phyloP scores from a whole-genome alignment of 2,888 invertebrate species.

The Metalampra italica region DNA sequence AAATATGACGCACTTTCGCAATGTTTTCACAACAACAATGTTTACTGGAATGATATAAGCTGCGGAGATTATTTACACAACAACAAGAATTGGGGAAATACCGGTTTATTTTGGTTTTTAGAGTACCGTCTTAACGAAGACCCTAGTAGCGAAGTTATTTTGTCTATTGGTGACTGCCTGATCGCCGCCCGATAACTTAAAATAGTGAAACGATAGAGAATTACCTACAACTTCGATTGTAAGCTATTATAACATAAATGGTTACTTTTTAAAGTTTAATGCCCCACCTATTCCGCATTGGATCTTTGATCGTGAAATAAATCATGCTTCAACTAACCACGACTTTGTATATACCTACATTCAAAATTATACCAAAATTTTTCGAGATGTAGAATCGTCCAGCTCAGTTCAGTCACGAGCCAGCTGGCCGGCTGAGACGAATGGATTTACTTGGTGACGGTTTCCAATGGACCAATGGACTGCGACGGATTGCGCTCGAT shows the following conservation, averaged over 20 bases:
- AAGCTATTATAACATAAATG: too few species aligned
- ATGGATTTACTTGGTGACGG: slow-evolving; percentile 49
- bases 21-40: not conserved
- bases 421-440: slow-evolving; percentile 31
- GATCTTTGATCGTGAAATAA: not conserved
- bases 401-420: slow-evolving; percentile 12
- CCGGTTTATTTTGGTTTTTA: too few species aligned
- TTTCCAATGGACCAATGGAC: slow-evolving; percentile 44
- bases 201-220: too few species aligned
- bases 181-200: too few species aligned
- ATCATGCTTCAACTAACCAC: not conserved
- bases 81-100: not conserved
- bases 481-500: slow-evolving; percentile 47
- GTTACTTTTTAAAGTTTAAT: too few species aligned
- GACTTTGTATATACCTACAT: not conserved
- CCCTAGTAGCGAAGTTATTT: too few species aligned
- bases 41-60: not conserved
- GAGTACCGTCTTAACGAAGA: too few species aligned
- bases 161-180: too few species aligned
- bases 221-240: too few species aligned
- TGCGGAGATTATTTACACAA: not conserved
- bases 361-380: not conserved
- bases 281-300: not conserved
- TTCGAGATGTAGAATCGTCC: not conserved
- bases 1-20: slow-evolving; percentile 1